Percentiles rank a stretch among this genome's conserved stretches.
Evolutionary conservation across 2,797 vertebrate species (phyloP).

Genomic region (Orestias chungarensis): DNA sequence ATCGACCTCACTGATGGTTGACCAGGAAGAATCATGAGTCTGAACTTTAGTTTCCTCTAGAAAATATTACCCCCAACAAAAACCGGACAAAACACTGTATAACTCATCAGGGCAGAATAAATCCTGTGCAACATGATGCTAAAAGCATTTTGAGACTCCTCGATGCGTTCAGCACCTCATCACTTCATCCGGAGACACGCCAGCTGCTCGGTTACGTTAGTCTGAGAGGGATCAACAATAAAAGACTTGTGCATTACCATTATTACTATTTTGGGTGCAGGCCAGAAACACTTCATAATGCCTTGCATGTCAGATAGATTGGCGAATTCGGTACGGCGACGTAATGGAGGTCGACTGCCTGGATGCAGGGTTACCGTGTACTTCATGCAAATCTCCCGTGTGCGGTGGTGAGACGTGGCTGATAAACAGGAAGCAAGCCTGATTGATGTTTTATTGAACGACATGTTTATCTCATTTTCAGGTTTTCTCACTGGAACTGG

Average conservation of each 20-base stretch:
- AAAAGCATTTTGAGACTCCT: conserved; percentile 53
- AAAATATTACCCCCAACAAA: background rate
- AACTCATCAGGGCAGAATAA: conserved; percentile 7
- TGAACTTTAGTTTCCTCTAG: background rate
- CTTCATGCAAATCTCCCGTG: conserved; percentile 78
- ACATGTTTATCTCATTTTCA: conserved; percentile 51
- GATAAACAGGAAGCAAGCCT: conserved; percentile 59
- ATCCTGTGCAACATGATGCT: conserved; percentile 11
- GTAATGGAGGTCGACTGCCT: conserved; percentile 83
- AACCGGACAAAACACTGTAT: conserved; percentile 6
- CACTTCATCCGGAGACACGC: conserved; percentile 61
- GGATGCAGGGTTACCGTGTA: conserved; percentile 81
- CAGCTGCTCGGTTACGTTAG: conserved; percentile 56
- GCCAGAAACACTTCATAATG: conserved; percentile 79
- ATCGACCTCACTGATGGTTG: background rate
- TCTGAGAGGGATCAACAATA: conserved; percentile 78
- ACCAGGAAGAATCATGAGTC: background rate
- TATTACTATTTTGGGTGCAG: conserved; percentile 79
- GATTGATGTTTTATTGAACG: conserved; percentile 42
- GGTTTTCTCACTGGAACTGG: conserved; percentile 34
- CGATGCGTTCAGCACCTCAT: conserved; percentile 50
- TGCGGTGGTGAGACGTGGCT: conserved; percentile 63
- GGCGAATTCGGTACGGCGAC: conserved; percentile 75
- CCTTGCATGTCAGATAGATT: conserved; percentile 81
- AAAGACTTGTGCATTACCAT: conserved; percentile 76